A percentile compares a stretch with the other conserved stretches of the same genome.
phyloP scores from a whole-genome alignment of 64 coral and sea anemone species.

The Stichodactyla mertensii region DNA sequence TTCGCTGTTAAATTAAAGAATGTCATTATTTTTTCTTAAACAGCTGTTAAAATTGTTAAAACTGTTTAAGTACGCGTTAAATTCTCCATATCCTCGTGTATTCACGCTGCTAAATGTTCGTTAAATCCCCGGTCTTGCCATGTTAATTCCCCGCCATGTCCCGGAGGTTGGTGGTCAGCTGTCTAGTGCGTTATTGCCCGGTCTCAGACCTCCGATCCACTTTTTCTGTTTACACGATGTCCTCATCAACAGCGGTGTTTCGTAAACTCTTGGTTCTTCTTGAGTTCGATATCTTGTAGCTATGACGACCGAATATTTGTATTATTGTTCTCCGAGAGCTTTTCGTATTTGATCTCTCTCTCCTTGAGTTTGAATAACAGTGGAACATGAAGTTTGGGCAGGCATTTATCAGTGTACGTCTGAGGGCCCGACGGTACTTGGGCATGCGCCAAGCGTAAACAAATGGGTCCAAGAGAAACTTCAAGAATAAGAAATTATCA shows the following conservation, averaged over 20 bases:
- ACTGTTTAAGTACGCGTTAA: too few relatives aligned
- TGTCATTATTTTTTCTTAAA: too few relatives aligned
- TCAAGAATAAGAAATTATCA: slow-evolving; percentile 29
- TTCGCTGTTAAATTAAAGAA: too few relatives aligned
- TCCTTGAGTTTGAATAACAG: neutral
- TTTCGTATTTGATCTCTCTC: neutral
- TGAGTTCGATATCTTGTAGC: neutral
- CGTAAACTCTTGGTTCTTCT: neutral
- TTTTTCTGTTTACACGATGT: neutral
- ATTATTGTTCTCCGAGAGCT: neutral
- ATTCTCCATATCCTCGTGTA: too few relatives aligned
- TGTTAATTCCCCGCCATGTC: too few relatives aligned
- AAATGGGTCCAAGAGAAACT: slow-evolving; percentile 39
- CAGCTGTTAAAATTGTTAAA: too few relatives aligned
- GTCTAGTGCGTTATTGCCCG: too few relatives aligned
- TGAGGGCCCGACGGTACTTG: slow-evolving; percentile 23
- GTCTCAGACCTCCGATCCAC: too few relatives aligned
- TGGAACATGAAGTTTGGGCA: neutral
- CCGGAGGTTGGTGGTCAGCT: too few relatives aligned
- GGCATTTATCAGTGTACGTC: neutral
- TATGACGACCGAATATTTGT: neutral
- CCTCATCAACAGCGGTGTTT: neutral
- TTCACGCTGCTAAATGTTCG: too few relatives aligned
- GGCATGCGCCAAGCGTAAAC: slow-evolving; percentile 51
- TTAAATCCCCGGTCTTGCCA: too few relatives aligned